Base-by-base conservation (phyloP, 1,140 invertebrate species). In the Harlomillsia oculata region DNA sequence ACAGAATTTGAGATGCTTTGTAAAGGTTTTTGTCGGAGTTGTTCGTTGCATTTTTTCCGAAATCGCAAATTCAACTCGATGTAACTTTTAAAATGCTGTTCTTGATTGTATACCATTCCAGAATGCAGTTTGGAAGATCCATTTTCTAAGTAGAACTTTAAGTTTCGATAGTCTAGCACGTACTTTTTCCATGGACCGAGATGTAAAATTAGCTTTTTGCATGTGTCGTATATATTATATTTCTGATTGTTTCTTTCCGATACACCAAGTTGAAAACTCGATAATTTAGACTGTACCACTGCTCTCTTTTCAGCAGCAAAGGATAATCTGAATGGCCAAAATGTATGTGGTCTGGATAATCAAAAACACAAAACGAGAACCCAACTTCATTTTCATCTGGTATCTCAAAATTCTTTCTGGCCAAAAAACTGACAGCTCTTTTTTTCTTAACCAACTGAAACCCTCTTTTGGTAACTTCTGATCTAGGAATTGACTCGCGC, bases 311-410 rank as follows among this genome's bases (percentile, higher is more conserved):
- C 58, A n/a, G 53, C 46, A 14, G 63, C 63, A 40, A 70, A 8
- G 66, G 64, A 23, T 56, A 67, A 34, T 62, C 56, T 18, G 63
- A 62, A 44, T 69, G 65, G 1, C 11, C 1, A 2, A 60, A 45
- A 53, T 71, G 70, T n/a, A 51, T 18, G 51, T 39, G 18, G 3
- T 20, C n/a, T 39, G 68, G 64, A 59, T 70, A 69, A 20, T 58
- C 28, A 9, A 70, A 34, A 0, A 66, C 68, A 46, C 68, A 63
- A 13, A 70, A 37, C 9, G 70, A 66, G 39, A 61, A 68, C 0
- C 64, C 64, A 29, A 16, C 55, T 21, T 49, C 23, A 34, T 16
- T 36, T 54, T 69, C 50, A 41, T 60, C 55, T 34, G 53, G 18
- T 32, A 62, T 23, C 32, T 21, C 2, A 32, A 44, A 40, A 69